A percentile compares a stretch with the other conserved stretches of the same genome.
phyloP scores from a whole-genome alignment of 2,113 vertebrate species.

The Trichechus manatus region DNA sequence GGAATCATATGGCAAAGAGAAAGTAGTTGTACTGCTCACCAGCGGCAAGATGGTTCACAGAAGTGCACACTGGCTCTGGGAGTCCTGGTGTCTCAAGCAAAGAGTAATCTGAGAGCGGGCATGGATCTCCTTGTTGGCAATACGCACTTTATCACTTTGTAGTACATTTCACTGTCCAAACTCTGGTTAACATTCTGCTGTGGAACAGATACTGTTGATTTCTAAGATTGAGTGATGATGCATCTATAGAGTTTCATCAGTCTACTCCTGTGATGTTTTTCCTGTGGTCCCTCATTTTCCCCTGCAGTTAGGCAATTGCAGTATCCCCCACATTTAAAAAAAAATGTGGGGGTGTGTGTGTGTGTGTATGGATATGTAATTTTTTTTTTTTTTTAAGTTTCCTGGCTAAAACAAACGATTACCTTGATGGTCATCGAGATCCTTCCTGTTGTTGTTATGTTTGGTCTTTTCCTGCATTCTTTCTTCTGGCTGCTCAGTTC shows the following conservation, averaged over 20 bases:
- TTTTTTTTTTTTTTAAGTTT: background rate
- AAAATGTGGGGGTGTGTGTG: background rate
- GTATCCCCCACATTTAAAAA: background rate
- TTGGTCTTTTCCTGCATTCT: constrained; percentile 39
- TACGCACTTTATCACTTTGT: background rate
- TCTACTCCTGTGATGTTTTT: background rate
- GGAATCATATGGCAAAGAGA: background rate
- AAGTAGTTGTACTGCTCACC: background rate
- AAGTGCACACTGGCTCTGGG: background rate
- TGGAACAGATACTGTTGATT: background rate
- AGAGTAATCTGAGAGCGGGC: background rate
- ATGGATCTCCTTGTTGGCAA: background rate
- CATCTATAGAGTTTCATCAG: background rate
- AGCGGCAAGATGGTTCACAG: background rate
- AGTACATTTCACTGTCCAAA: background rate
- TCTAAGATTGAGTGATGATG: background rate
- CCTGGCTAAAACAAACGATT: constrained; percentile 58
- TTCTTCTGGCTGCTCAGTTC: background rate
- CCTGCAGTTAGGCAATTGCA: background rate
- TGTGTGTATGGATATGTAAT: background rate
- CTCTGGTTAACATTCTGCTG: background rate
- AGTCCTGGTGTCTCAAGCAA: background rate
- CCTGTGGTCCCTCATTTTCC: background rate
- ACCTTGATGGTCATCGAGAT: background rate
- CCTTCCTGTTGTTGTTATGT: constrained; percentile 58